phyloP scores from a whole-genome alignment of 2,888 invertebrate species.

The Phorcus lineatus region DNA sequence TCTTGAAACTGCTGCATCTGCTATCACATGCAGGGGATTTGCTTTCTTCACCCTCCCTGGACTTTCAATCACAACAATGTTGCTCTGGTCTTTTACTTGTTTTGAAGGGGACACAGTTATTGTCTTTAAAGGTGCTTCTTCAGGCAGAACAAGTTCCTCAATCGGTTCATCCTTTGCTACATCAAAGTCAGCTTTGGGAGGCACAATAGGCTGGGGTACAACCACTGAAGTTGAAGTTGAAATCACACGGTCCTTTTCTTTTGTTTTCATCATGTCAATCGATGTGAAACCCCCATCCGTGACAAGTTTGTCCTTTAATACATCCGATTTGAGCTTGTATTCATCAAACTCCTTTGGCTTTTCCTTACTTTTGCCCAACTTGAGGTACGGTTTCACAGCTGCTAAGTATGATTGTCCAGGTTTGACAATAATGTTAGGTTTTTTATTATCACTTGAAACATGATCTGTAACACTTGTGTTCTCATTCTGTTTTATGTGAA shows the following conservation, averaged over 20 bases:
- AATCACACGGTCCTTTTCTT: no score
- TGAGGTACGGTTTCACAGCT: constrained; percentile 19
- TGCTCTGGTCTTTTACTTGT: neutral
- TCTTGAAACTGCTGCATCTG: constrained; percentile 1
- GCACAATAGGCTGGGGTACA: no score
- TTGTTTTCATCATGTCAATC: neutral
- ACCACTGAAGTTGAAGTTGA: no score
- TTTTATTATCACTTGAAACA: no score
- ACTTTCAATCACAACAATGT: neutral
- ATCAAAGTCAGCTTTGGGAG: no score
- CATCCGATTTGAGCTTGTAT: neutral
- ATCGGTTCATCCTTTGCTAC: no score
- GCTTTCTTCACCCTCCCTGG: neutral
- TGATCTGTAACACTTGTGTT: no score
- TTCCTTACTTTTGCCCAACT: neutral
- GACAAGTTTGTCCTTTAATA: neutral
- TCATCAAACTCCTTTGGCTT: neutral
- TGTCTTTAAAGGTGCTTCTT: no score
- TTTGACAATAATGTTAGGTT: neutral
- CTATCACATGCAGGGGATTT: neutral
- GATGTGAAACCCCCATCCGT: neutral
- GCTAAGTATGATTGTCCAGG: constrained; percentile 19
- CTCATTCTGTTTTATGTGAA: no score
- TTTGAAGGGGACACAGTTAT: neutral
- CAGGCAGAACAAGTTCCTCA: no score